Evolutionary conservation across 53 echinoderm and acorn worm genomes (phyloP).

Genomic region (Antedon mediterranea): DNA sequence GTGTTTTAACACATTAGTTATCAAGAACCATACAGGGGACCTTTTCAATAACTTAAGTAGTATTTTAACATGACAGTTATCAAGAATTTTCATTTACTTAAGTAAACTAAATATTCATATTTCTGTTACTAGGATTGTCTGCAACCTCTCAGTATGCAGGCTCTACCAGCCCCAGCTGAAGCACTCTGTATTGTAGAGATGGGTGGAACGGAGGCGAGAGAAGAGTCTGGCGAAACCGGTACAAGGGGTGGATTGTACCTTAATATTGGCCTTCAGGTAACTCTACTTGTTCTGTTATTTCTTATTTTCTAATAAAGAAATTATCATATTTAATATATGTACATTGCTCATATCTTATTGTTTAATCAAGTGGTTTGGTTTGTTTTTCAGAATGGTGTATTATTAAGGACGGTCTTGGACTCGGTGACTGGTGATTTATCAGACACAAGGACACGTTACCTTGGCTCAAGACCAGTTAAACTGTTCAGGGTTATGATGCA

Average conservation of each 20-base stretch:
- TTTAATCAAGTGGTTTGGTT: no score
- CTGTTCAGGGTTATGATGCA: conserved; percentile 95
- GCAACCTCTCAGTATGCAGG: conserved; percentile 98
- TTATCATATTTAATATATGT: no score
- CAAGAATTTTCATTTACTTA: neutral
- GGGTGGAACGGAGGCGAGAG: conserved; percentile 70
- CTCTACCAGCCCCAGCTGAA: conserved; percentile 88
- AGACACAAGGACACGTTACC: conserved; percentile 89
- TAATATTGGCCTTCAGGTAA: conserved; percentile 91
- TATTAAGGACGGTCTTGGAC: conserved; percentile 92
- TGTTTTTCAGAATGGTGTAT: conserved; percentile 73
- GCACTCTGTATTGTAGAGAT: conserved; percentile 96
- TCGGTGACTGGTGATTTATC: conserved; percentile 92
- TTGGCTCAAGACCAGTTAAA: conserved; percentile 97
- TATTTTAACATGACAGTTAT: neutral
- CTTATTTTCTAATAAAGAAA: no score
- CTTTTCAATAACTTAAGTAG: neutral
- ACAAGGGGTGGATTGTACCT: conserved; percentile 80
- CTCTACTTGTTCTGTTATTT: no score
- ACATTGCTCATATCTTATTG: no score
- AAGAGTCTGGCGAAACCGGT: conserved; percentile 67
- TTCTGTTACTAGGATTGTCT: conserved; percentile 62
- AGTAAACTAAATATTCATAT: neutral
- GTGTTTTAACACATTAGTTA: no score
- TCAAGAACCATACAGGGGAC: no score